These are phyloP conservation scores for Erpornis zantholeuca DNA, from an alignment of 2,113 vertebrate species.

Conservation along the genomic window DNA sequence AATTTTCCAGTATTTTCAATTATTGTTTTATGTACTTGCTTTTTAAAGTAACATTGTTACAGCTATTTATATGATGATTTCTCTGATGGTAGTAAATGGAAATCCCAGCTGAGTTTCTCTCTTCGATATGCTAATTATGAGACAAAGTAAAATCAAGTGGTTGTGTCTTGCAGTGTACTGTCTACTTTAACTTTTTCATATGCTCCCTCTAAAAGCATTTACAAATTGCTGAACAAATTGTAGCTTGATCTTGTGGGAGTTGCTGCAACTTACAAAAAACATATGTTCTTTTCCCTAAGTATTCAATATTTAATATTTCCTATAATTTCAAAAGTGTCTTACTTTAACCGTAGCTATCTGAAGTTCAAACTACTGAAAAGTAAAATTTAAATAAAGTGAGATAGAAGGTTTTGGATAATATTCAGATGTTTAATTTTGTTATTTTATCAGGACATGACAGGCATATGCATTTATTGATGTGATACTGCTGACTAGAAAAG, in stretches of 20 bases:
- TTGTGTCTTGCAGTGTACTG: background rate
- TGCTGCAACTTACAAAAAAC: background rate
- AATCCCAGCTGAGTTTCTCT: background rate
- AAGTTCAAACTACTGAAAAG: background rate
- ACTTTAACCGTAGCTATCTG: background rate
- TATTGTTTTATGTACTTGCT: background rate
- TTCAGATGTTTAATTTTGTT: background rate
- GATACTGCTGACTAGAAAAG: slow-evolving; percentile 1
- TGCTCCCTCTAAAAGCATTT: background rate
- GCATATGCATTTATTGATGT: slow-evolving; percentile 39
- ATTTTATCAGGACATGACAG: background rate
- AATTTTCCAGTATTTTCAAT: background rate
- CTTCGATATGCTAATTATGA: background rate
- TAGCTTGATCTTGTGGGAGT: background rate
- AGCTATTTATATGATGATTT: background rate
- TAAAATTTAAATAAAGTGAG: background rate
- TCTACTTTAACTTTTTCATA: background rate
- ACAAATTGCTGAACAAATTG: background rate
- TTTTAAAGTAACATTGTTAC: background rate
- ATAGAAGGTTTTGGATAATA: background rate
- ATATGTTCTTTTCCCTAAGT: background rate
- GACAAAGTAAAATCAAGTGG: background rate
- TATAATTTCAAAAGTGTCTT: background rate
- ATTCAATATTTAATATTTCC: background rate
- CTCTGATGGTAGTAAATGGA: background rate